These are phyloP conservation scores for Calidris pugnax DNA, from an alignment of 2,113 vertebrate species.

Conservation along the genomic window DNA sequence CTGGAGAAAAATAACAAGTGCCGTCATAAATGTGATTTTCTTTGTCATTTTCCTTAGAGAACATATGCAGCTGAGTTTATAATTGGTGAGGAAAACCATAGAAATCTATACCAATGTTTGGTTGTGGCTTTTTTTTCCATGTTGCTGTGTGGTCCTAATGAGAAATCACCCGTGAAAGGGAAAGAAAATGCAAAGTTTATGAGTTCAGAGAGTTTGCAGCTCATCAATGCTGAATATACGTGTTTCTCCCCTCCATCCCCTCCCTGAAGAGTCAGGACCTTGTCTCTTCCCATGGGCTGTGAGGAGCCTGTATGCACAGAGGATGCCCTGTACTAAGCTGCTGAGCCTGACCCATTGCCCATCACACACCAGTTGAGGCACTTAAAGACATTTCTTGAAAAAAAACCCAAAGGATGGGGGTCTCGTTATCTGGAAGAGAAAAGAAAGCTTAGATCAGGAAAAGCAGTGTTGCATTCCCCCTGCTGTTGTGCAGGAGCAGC, in stretches of 20 bases:
- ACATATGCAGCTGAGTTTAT: background rate
- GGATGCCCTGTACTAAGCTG: background rate
- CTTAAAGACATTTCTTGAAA: background rate
- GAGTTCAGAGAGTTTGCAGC: background rate
- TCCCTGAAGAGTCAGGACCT: background rate
- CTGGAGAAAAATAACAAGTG: background rate
- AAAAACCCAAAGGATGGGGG: background rate
- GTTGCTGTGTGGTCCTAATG: background rate
- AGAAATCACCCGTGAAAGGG: background rate
- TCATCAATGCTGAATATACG: fast-evolving
- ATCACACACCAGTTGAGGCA: fast-evolving
- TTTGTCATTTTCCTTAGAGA: background rate
- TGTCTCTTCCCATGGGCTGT: background rate
- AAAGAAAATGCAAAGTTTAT: background rate
- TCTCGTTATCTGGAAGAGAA: background rate
- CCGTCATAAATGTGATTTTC: background rate
- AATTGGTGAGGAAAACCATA: background rate
- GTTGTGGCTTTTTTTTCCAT: background rate
- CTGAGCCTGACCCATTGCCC: background rate
- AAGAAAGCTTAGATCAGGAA: background rate
- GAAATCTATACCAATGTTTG: background rate
- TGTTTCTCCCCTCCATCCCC: background rate
- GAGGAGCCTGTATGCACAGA: fast-evolving
- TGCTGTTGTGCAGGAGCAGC: background rate
- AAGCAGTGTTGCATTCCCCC: background rate